Base-by-base conservation (phyloP, 2,113 vertebrate species). In the Microcebus griseorufus region DNA sequence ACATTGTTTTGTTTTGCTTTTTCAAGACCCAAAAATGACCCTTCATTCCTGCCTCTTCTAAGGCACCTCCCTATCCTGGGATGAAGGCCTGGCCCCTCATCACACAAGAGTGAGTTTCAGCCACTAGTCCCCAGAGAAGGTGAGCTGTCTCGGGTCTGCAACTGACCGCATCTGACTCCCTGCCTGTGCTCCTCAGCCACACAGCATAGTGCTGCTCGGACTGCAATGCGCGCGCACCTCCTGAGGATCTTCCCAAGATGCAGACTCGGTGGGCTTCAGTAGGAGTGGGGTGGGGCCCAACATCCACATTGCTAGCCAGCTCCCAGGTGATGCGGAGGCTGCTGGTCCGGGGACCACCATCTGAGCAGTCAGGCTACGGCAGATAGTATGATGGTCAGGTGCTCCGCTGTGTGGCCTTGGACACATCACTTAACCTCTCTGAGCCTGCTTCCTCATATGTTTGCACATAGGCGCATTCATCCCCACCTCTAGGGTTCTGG, bases 391-490 rank as follows among this genome's bases (percentile, higher is more conserved):
- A 22, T 23, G 10, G 9, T 64, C 5, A 72, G 3, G 22, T 9
- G 34, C 42, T 34, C 64, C 9, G 80, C 65, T 55, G 23, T 48
- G 37, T 60, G 65, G 72, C 81, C 70, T 76, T 67, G 20, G 42
- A 76, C 6, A 84, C 83, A 70, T 70, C 55, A 55, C 60, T n/a
- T 72, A 14, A 64, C n/a, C 20, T 92, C 73, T 94, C 87, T 89
- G 62, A 95, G 51, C 64, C 39, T 79, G 29, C 89, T 62, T 94
- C 51, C 29, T 82, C 18, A 6, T 27, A 37, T 18, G 32, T 53
- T 53, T 53, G 51, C 51, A 53, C 51, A 53, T 7, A n/a, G 95
- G 58, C 45, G 7, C 58, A 20, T 70, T 37, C 85, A 94, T 39
- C 12, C 25, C 37, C 67, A 67, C 11, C 42, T 51, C 51, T 32